Evolutionary conservation across 2,797 vertebrate genomes (phyloP).

Genomic region (Rhinatrema bivittatum): DNA sequence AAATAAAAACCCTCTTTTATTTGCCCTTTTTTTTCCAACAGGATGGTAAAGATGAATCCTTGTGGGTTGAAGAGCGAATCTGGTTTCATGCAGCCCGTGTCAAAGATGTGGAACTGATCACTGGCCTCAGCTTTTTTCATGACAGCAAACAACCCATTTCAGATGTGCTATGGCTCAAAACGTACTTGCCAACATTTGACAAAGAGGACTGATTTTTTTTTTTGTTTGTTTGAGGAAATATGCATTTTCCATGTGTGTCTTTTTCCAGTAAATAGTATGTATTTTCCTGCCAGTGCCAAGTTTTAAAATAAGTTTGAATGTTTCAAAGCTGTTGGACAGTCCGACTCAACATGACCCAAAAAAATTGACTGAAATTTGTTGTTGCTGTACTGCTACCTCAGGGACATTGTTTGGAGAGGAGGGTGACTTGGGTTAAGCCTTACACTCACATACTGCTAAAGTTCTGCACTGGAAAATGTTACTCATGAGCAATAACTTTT

Average conservation of each 20-base stretch:
- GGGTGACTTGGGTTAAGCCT: conserved; percentile 11
- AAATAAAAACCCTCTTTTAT: no score
- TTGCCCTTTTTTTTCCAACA: conserved; percentile 10
- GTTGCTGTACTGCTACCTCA: conserved; percentile 42
- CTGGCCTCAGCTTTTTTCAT: conserved; percentile 91
- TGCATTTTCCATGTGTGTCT: conserved; percentile 4
- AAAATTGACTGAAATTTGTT: conserved; percentile 30
- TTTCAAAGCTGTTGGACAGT: conserved; percentile 22
- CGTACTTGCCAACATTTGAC: conserved; percentile 61
- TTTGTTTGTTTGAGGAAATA: conserved; percentile 6
- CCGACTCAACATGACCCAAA: no score
- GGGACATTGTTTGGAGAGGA: conserved; percentile 35
- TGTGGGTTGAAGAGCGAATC: conserved; percentile 77
- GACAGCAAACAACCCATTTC: conserved; percentile 66
- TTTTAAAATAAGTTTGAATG: conserved; percentile 13
- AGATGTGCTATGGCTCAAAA: conserved; percentile 86
- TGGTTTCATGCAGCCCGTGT: conserved; percentile 73
- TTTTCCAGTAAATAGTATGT: conserved; percentile 35
- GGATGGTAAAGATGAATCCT: conserved; percentile 38
- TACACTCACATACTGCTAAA: conserved; percentile 8
- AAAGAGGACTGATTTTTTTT: conserved; percentile 32
- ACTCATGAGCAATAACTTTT: no score
- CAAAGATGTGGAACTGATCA: conserved; percentile 81
- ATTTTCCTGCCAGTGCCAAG: conserved; percentile 5
- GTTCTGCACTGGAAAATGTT: no score